phyloP scores from a whole-genome alignment of 2,797 vertebrate genomes.

The Xyrichtys novacula region DNA sequence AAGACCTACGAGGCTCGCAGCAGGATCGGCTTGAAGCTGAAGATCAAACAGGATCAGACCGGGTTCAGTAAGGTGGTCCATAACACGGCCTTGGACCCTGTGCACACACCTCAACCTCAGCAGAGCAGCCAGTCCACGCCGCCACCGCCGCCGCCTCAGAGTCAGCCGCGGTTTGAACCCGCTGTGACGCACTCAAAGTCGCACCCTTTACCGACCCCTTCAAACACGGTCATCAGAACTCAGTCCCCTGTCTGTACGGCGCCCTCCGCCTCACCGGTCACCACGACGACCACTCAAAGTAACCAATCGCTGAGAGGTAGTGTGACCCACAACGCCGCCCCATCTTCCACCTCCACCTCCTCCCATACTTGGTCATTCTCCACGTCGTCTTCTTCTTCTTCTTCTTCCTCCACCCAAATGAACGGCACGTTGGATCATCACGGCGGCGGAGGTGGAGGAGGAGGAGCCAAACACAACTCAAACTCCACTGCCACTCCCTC shows the following conservation, averaged over 20 bases:
- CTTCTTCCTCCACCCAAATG: conserved; percentile 82
- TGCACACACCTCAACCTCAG: conserved; percentile 86
- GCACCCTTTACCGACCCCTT: conserved; percentile 41
- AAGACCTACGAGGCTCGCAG: conserved; percentile 96
- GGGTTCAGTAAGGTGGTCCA: conserved; percentile 95
- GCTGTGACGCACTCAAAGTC: conserved; percentile 73
- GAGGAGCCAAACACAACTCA: conserved; percentile 76
- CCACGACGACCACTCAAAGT: conserved; percentile 68
- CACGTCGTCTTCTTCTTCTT: conserved; percentile 48
- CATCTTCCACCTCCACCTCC: conserved; percentile 67
- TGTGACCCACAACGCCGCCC: conserved; percentile 38
- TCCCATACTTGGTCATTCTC: conserved; percentile 72
- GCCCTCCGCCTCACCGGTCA: conserved; percentile 61
- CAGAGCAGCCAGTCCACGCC: conserved; percentile 74
- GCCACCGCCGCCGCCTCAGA: conserved; percentile 79
- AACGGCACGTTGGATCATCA: conserved; percentile 90
- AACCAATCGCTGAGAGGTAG: conserved; percentile 52
- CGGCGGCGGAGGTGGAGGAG: conserved; percentile 62
- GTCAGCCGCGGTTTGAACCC: conserved; percentile 62
- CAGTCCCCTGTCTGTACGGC: conserved; percentile 73
- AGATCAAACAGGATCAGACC: conserved; percentile 95
- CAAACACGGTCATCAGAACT: conserved; percentile 80
- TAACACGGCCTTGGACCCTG: conserved; percentile 94
- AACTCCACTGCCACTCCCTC: conserved; percentile 74
- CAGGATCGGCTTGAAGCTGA: conserved; percentile 93